phyloP scores from a whole-genome alignment of 2,113 vertebrate species.

The Phalacrocorax aristotelis region DNA sequence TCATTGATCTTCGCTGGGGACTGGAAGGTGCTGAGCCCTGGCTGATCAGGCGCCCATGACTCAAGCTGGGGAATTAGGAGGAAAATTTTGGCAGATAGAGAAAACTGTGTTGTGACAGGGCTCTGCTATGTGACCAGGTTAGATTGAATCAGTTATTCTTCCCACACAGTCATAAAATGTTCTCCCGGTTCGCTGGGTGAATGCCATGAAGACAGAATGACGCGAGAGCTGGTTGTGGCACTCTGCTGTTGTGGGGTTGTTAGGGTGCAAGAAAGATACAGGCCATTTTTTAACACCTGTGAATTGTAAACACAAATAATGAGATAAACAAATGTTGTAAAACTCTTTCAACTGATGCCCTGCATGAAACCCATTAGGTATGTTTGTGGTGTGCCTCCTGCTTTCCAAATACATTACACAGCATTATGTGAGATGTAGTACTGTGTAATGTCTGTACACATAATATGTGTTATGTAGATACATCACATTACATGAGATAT shows the following conservation, averaged over 20 bases:
- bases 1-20: neutral
- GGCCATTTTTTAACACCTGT: neutral
- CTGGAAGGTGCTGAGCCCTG: neutral
- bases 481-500: no score
- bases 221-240: neutral
- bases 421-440: no score
- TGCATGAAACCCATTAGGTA: neutral
- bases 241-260: neutral
- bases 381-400: neutral
- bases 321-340: neutral
- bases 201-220: neutral
- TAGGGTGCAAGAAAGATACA: neutral
- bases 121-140: neutral
- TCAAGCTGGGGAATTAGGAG: neutral
- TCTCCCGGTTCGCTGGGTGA: neutral
- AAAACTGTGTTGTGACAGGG: neutral
- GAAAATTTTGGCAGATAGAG: neutral
- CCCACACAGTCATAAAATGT: neutral
- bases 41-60: neutral
- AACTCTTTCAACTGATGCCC: neutral
- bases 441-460: no score
- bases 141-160: neutral
- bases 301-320: neutral
- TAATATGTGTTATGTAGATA: no score
- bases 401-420: neutral